Conservation (phyloP, 2,113 vertebrate species). For the Nothobranchius furzeri region DNA sequence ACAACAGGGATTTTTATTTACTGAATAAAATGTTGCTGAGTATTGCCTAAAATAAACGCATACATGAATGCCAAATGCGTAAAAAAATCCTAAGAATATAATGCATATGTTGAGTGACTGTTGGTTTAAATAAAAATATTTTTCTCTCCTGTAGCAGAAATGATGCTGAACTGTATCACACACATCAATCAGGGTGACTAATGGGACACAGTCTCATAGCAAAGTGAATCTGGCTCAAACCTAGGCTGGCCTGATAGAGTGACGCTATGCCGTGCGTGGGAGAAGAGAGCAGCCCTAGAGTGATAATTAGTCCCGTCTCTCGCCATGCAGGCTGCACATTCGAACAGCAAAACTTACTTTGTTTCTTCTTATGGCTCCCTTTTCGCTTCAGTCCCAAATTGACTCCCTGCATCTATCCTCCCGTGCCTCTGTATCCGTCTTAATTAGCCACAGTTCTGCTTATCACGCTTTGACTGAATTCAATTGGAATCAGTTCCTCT, state of each 20-base stretch:
- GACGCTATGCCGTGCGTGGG: constrained; percentile 33
- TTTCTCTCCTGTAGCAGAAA: constrained; percentile 24
- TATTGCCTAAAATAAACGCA: too few species aligned
- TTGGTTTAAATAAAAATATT: not conserved
- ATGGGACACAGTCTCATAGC: constrained; percentile 27
- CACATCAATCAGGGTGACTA: constrained; percentile 36
- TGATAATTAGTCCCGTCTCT: constrained; percentile 69
- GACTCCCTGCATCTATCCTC: constrained; percentile 33
- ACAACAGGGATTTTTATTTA: not conserved
- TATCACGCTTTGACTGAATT: constrained; percentile 38
- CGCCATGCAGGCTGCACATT: constrained; percentile 39
- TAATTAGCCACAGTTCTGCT: constrained; percentile 55
- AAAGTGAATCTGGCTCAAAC: constrained; percentile 48
- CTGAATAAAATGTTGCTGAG: not conserved
- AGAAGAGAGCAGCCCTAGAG: constrained; percentile 64
- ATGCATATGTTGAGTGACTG: too few species aligned
- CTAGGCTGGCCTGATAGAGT: constrained; percentile 39
- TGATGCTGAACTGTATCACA: constrained; percentile 21
- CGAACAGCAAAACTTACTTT: constrained; percentile 43
- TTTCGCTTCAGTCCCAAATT: constrained; percentile 17
- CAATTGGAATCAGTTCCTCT: constrained; percentile 27
- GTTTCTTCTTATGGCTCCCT: constrained; percentile 20
- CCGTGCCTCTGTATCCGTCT: constrained; percentile 6
- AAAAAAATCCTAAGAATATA: too few species aligned
- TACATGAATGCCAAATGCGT: not conserved